phyloP scores from a whole-genome alignment of 2,888 invertebrate genomes.

The Pammene fasciana region DNA sequence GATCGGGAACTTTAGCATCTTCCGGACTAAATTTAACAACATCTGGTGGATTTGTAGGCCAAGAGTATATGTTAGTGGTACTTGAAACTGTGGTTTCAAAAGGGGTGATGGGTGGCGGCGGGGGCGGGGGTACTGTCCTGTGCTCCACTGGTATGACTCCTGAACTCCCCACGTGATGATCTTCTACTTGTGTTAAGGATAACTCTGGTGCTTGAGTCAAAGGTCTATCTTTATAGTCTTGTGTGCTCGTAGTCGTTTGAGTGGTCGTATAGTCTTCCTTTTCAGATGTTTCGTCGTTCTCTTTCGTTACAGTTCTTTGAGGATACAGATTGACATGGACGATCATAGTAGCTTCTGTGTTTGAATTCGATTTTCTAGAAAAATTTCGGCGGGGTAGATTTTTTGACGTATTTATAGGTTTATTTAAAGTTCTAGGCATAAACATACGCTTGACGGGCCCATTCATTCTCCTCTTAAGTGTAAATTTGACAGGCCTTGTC shows the following conservation, averaged over 20 bases:
- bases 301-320: slow-evolving; percentile 64
- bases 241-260: slow-evolving; percentile 7
- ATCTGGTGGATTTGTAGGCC: slow-evolving; percentile 61
- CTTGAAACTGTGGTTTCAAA: slow-evolving; percentile 53
- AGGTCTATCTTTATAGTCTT: slow-evolving; percentile 44
- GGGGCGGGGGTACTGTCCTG: slow-evolving; percentile 46
- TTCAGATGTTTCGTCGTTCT: slow-evolving; percentile 44
- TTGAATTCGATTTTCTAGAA: slow-evolving; percentile 44
- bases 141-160: slow-evolving; percentile 66
- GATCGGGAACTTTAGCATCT: slow-evolving; percentile 73
- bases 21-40: slow-evolving; percentile 69
- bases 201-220: slow-evolving; percentile 53
- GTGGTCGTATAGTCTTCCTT: slow-evolving; percentile 46
- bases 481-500: slow-evolving; percentile 58
- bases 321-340: slow-evolving; percentile 86
- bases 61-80: slow-evolving; percentile 51
- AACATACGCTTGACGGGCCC: slow-evolving; percentile 54
- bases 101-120: slow-evolving; percentile 50
- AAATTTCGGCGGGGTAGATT: slow-evolving; percentile 32
- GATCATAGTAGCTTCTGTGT: slow-evolving; percentile 81
- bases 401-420: slow-evolving; percentile 42
- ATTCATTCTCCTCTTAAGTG: slow-evolving; percentile 68
- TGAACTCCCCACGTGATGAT: slow-evolving; percentile 73
- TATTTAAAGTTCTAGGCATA: slow-evolving; percentile 53
- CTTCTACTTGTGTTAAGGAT: slow-evolving; percentile 67